A percentile compares a stretch with the other conserved stretches of the same genome.
Evolutionary conservation across 2,797 vertebrate genomes (phyloP).

Genomic region (Coracias cyanogaster): DNA sequence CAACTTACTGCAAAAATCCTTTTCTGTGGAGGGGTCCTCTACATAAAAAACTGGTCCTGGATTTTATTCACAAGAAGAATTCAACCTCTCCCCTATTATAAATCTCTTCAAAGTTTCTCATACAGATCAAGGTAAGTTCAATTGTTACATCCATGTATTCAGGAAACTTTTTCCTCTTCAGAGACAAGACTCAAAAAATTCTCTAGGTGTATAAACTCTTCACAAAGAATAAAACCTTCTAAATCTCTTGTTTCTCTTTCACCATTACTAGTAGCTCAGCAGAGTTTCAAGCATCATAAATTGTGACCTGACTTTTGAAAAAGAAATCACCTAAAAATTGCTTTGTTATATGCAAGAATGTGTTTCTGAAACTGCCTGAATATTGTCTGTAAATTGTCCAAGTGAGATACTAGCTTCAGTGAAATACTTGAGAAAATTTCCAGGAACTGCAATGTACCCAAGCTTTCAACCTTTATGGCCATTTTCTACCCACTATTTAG

Average conservation of each 20-base stretch:
- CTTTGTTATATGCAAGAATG: background rate
- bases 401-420: background rate
- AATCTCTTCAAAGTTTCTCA: conserved; percentile 20
- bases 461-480: background rate
- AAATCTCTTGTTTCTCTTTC: background rate
- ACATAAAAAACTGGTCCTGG: background rate
- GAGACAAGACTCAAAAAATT: background rate
- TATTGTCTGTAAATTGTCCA: background rate
- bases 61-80: background rate
- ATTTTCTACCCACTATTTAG: background rate
- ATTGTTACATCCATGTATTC: background rate
- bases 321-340: conserved; percentile 18
- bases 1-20: background rate
- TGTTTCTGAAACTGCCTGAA: conserved; percentile 13
- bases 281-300: background rate
- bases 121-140: background rate
- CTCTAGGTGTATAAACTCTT: background rate
- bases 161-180: background rate
- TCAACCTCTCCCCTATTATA: background rate
- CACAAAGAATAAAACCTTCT: conserved; percentile 7
- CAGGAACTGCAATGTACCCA: background rate
- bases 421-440: conserved; percentile 2
- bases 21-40: background rate
- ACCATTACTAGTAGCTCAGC: background rate
- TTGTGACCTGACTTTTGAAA: background rate